Conservation (phyloP, 64 coral and sea anemone genomes). For the Stichodactyla mertensii region DNA sequence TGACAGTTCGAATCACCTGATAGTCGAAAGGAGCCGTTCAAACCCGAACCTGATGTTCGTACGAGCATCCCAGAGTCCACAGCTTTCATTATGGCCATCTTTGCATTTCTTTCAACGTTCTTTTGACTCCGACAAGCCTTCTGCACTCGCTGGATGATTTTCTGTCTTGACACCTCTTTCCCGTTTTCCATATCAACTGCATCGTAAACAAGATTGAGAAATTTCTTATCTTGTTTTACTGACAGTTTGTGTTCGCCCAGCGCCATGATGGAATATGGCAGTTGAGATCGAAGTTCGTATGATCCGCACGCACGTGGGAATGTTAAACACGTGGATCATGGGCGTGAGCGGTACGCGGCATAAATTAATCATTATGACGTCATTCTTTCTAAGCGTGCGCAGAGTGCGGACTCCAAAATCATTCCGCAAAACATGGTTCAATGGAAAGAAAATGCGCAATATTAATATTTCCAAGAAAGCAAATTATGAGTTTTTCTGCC, state of each 20-base stretch:
- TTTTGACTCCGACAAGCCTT: not conserved
- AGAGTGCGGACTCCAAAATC: too few relatives aligned
- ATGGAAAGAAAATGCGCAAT: too few relatives aligned
- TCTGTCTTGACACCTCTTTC: slow-evolving; percentile 37
- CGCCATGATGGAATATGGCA: slow-evolving; percentile 16
- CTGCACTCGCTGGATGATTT: slow-evolving; percentile 24
- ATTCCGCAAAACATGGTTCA: too few relatives aligned
- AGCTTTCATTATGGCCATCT: slow-evolving; percentile 48
- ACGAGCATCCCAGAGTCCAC: slow-evolving; percentile 50
- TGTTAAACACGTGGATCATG: not conserved
- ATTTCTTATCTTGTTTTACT: slow-evolving; percentile 1
- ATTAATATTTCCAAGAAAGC: too few relatives aligned
- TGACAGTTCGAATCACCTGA: not conserved
- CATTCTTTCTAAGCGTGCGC: not conserved
- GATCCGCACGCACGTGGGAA: not conserved
- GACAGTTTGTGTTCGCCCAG: slow-evolving; percentile 7
- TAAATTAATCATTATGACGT: slow-evolving; percentile 9
- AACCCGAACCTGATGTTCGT: slow-evolving; percentile 53
- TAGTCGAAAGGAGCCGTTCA: slow-evolving; percentile 67
- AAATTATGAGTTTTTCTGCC: too few relatives aligned
- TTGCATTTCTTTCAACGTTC: slow-evolving; percentile 35
- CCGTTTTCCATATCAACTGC: slow-evolving; percentile 34
- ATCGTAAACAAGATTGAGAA: not conserved
- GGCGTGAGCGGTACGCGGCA: not conserved
- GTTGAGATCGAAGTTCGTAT: not conserved